Conservation (phyloP, 2,888 invertebrate genomes). For the Euplexia lucipara region DNA sequence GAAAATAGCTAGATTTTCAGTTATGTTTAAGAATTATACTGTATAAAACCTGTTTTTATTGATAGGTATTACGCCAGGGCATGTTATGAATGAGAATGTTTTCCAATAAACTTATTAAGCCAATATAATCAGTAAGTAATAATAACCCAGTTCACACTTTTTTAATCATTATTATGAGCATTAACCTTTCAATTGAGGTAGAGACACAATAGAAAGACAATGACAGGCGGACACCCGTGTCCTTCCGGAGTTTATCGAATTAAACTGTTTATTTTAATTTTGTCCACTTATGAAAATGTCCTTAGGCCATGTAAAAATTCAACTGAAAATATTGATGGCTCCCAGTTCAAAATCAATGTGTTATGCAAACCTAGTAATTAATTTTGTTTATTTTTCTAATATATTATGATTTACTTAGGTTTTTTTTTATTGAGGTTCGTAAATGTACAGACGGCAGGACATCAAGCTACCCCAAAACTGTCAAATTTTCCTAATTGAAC, state of each 20-base stretch:
- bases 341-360: constrained; percentile 6
- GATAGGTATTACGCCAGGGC: constrained; percentile 14
- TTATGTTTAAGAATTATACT: constrained; percentile 41
- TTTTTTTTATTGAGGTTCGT: too few relatives aligned
- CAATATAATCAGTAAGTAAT: not conserved
- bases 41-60: constrained; percentile 32
- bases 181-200: too few relatives aligned
- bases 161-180: constrained; percentile 15
- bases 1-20: constrained; percentile 42
- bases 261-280: constrained; percentile 36
- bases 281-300: not conserved
- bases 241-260: too few relatives aligned
- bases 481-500: too few relatives aligned
- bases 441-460: too few relatives aligned
- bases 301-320: not conserved
- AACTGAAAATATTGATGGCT: not conserved
- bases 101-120: constrained; percentile 14
- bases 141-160: constrained; percentile 3
- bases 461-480: too few relatives aligned
- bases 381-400: constrained; percentile 19
- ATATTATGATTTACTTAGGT: constrained; percentile 7
- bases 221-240: too few relatives aligned
- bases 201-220: too few relatives aligned
- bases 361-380: constrained; percentile 20
- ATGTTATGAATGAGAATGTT: constrained; percentile 29